A percentile compares a stretch with the other conserved stretches of the same genome.
These are phyloP conservation scores for Chiridota heheva DNA, from an alignment of 35 echinoderm and acorn worm genomes.

Conservation along the genomic window DNA sequence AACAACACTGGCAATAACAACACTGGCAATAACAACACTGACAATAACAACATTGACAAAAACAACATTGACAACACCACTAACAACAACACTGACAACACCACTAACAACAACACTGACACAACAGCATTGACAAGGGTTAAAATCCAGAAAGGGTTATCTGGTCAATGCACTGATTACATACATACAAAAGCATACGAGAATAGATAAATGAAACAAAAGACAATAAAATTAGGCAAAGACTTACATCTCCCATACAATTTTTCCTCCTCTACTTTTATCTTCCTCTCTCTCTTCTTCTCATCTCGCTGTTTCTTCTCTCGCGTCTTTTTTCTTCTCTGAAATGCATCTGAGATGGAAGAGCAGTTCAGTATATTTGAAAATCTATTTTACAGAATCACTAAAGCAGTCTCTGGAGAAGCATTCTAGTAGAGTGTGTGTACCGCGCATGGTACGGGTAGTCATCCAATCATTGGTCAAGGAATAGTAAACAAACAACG, in stretches of 20 bases:
- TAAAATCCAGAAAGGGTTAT: slow-evolving; percentile 55
- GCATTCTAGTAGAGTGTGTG: no score
- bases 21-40: no score
- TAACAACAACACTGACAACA: no score
- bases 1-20: no score
- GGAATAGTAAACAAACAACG: no score
- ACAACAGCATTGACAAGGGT: slow-evolving; percentile 59
- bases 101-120: background rate
- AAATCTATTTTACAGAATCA: no score
- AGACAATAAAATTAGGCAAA: background rate
- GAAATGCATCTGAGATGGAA: slow-evolving; percentile 59
- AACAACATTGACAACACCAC: no score
- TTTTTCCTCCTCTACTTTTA: slow-evolving; percentile 61
- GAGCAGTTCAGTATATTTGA: background rate
- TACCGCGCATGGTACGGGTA: no score
- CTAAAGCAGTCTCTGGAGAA: no score
- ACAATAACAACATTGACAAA: no score
- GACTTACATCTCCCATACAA: slow-evolving; percentile 81
- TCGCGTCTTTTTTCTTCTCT: slow-evolving; percentile 64
- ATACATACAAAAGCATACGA: background rate
- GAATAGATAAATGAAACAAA: background rate
- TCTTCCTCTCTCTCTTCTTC: slow-evolving; percentile 68
- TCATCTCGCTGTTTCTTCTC: slow-evolving; percentile 84
- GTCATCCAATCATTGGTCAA: no score
- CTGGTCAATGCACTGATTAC: slow-evolving; percentile 28